Conservation (phyloP, 2,888 invertebrate species). For the Drosophila pullipes region DNA sequence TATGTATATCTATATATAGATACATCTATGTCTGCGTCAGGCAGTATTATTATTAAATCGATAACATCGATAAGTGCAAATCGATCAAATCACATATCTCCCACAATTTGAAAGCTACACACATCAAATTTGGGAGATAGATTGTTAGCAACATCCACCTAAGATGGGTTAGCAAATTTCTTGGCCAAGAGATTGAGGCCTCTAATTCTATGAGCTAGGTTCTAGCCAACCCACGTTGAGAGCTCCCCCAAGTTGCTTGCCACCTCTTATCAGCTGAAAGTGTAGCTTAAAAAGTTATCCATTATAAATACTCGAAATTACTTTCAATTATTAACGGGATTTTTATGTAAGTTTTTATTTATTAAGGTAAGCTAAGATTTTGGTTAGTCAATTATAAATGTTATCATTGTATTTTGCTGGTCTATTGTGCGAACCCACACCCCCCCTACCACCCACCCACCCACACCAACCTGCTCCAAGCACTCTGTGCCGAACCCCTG, state of each 20-base stretch:
- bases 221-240: not conserved
- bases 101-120: not conserved
- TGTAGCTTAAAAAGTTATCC: not conserved
- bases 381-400: conserved; percentile 1
- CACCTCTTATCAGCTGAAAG: not conserved
- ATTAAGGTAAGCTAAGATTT: conserved; percentile 34
- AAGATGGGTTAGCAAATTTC: not conserved
- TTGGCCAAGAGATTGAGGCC: not conserved
- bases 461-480: not conserved
- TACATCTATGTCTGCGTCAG: not conserved
- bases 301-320: not conserved
- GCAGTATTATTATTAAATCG: not conserved
- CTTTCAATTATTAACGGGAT: not conserved
- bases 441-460: not conserved
- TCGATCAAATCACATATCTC: not conserved
- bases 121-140: not conserved
- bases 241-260: not conserved
- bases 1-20: not conserved
- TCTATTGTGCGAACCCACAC: conserved; percentile 10
- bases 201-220: not conserved
- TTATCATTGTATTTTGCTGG: conserved; percentile 15
- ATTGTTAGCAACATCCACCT: not conserved
- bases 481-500: not conserved
- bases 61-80: not conserved
- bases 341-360: not conserved